Evolutionary conservation across 2,113 vertebrate species (phyloP).

Genomic region (Alaudala cheleensis): DNA sequence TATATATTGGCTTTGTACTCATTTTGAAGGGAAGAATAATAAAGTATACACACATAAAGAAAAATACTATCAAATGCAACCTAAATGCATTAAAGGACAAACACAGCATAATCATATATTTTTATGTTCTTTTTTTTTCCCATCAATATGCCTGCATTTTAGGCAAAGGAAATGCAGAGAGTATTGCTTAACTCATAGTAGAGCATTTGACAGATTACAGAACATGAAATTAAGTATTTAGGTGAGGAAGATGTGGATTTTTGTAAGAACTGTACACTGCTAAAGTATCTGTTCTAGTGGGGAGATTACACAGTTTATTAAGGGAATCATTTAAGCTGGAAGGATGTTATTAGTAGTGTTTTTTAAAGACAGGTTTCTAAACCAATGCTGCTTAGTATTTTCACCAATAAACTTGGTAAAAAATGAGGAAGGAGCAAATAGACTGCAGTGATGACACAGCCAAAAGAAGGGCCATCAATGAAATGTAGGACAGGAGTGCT

Average conservation of each 20-base stretch:
- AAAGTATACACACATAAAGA: neutral
- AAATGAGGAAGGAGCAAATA: neutral
- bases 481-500: neutral
- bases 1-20: neutral
- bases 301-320: neutral
- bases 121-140: neutral
- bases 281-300: neutral
- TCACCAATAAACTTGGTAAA: neutral
- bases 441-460: neutral
- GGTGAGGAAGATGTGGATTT: neutral
- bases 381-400: neutral
- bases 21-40: neutral
- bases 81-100: neutral
- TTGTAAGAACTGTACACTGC: neutral
- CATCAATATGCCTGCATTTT: neutral
- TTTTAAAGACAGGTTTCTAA: neutral
- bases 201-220: neutral
- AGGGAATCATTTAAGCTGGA: neutral
- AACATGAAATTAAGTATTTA: neutral
- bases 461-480: neutral
- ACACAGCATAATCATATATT: neutral
- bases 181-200: neutral
- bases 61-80: neutral
- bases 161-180: neutral
- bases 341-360: neutral